A percentile compares a stretch with the other conserved stretches of the same genome.
phyloP scores from a whole-genome alignment of 2,888 invertebrate species.

The Meiosimyza platycephala region DNA sequence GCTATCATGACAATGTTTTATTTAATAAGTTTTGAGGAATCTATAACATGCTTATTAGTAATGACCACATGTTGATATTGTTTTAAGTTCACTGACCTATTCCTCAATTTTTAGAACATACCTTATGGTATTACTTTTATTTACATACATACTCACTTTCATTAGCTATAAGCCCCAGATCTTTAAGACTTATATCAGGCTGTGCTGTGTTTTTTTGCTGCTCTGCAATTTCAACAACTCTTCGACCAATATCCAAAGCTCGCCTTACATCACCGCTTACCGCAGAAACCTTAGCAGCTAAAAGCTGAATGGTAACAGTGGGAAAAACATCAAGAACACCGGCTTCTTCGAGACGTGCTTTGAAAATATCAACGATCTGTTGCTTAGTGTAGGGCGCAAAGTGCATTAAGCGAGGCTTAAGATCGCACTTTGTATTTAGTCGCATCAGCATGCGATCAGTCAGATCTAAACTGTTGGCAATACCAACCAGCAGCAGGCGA shows the following conservation, averaged over 20 bases:
- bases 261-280: slow-evolving; percentile 94
- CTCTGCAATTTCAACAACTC: slow-evolving; percentile 87
- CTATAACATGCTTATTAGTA: not conserved
- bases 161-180: slow-evolving; percentile 53
- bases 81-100: too few species aligned
- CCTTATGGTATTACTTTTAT: slow-evolving; percentile 9
- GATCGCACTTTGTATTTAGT: slow-evolving; percentile 80
- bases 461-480: slow-evolving; percentile 95
- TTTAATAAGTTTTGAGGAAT: too few species aligned
- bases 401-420: slow-evolving; percentile 83
- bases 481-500: slow-evolving; percentile 84
- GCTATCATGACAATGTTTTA: too few species aligned
- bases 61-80: too few species aligned
- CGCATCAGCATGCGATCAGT: slow-evolving; percentile 91
- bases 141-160: slow-evolving; percentile 36
- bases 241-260: slow-evolving; percentile 92
- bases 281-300: slow-evolving; percentile 93
- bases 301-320: slow-evolving; percentile 86
- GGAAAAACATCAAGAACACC: slow-evolving; percentile 80
- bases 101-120: not conserved
- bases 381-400: slow-evolving; percentile 93
- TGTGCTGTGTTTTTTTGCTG: slow-evolving; percentile 61
- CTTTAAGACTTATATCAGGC: slow-evolving; percentile 57
- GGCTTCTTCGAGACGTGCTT: slow-evolving; percentile 78
- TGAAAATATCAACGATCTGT: slow-evolving; percentile 89